Evolutionary conservation across 2,888 invertebrate species (phyloP), one percentile per base, ranked within the genome.

Genomic region (Aleiodes leptofemur): DNA sequence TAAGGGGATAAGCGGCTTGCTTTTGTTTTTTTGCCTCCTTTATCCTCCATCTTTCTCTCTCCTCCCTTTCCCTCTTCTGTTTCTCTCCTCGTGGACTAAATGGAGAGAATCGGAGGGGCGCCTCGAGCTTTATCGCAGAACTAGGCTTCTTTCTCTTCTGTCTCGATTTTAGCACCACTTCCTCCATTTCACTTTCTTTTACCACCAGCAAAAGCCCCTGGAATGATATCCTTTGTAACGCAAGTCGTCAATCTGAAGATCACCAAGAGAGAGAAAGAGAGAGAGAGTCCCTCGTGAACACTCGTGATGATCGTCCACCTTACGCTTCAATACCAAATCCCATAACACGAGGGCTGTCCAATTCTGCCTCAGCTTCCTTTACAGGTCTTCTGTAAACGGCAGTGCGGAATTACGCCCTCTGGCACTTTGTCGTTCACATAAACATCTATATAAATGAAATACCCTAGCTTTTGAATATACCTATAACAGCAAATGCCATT

Each of bases 1-100:
- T 79, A 76, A 79, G 78, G 72, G 77, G 79, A 78, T 79, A 79
- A 79, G 68, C 77, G 76, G 69, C 76, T 57, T 51, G 51, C 68
- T 61, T 72, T 69, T 72, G 31, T 48, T 50, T 55, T 56, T 72
- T 69, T 23, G 23, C 23, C 61, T 57, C 59, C 57, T 9, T 23
- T 29, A 8, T 43, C 66, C 57, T 14, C 51, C 70, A 14, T 43
- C 34, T 1, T 23, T 1, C 23, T 23, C 23, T 23, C 23, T 23
- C 23, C 23, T 23, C 59, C 34, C 6, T 6, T 34, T 4, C 3
- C 6, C 34, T 4, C 34, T 3, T 43, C 43, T 9, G 11, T 43
- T 43, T 11, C 43, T 43, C 43, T 43, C 9, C 43, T 43, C 43
- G 43, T 43, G 43, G 43, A 43, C 43, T 43, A 43, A 43, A 43